Evolutionary conservation across 2,888 invertebrate species (phyloP).

Genomic region (Thymelicus sylvestris): DNA sequence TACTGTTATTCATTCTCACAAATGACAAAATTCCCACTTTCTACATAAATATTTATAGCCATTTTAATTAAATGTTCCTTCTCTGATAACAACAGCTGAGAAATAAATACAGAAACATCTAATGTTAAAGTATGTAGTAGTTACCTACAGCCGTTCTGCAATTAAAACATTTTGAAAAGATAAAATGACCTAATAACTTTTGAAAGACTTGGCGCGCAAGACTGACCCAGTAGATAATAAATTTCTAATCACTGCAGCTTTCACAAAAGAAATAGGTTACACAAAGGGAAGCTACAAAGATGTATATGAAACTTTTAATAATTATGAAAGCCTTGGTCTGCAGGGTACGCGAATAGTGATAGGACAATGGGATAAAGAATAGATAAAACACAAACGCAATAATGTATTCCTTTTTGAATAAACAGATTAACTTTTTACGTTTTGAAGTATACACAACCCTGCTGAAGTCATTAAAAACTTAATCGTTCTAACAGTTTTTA

Average conservation of each 20-base stretch:
- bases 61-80: too few species aligned
- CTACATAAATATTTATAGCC: too few species aligned
- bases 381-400: neutral
- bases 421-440: neutral
- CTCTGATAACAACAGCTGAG: too few species aligned
- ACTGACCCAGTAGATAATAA: neutral
- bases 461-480: too few species aligned
- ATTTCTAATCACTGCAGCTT: slow-evolving; percentile 6
- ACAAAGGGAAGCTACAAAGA: slow-evolving; percentile 1
- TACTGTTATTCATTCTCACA: too few species aligned
- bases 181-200: neutral
- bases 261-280: slow-evolving; percentile 6
- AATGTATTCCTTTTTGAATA: neutral
- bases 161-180: neutral
- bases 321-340: slow-evolving; percentile 6
- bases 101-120: too few species aligned
- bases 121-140: too few species aligned
- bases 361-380: neutral
- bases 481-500: too few species aligned
- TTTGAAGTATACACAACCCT: too few species aligned
- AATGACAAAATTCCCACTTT: too few species aligned
- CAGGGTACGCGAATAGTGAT: neutral
- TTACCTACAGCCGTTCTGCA: too few species aligned
- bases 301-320: slow-evolving; percentile 3
- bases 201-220: neutral